Base-by-base conservation (phyloP, 2,797 vertebrate genomes). In the Siniperca undulata region DNA sequence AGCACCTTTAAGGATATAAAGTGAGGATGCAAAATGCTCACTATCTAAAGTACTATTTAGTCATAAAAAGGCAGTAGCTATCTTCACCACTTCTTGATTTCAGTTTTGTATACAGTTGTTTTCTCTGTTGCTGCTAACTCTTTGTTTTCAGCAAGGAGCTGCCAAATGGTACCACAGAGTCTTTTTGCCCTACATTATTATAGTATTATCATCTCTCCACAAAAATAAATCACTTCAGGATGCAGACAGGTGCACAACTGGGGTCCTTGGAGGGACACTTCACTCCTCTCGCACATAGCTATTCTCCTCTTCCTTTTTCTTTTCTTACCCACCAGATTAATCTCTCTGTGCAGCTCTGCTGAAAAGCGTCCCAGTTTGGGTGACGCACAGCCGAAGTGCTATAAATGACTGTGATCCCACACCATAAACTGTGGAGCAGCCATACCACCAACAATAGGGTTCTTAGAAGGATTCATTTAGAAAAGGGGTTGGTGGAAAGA, bases 321-420 rank as follows among this genome's bases (percentile, higher is more conserved):
- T 76, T 77, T 74, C 38, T 73, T 80, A 56, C 64, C 60, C 44
- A 67, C 17, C 69, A 88, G 83, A 87, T 90, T 87, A 86, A 90
- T 90, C 78, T 88, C 82, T 77, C 79, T 36, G 53, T 67, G 81
- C 74, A 71, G 79, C 71, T 66, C 67, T 17, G 71, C 58, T 80
- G 77, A 87, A 90, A 81, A 40, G 27, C 55, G 55, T 77, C 86
- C 89, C 83, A 86, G 87, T 88, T 92, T 76, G 58, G 78, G 70
- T 78, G 85, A 86, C 55, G 74, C 82, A 62, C 77, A 87, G 84
- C 56, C 69, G 4, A 59, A 76, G 74, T 79, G 76, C 86, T 89
- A 90, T 90, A 88, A 89, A 93, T 89, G 88, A 83, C 74, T 75
- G 27, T 6, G 24, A 88, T 89, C 83, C 78, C 58, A 53, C 71